Percentiles rank a stretch among this genome's conserved stretches.
Conservation (phyloP, 2,113 vertebrate species). For the Gracilinanus agilis region DNA sequence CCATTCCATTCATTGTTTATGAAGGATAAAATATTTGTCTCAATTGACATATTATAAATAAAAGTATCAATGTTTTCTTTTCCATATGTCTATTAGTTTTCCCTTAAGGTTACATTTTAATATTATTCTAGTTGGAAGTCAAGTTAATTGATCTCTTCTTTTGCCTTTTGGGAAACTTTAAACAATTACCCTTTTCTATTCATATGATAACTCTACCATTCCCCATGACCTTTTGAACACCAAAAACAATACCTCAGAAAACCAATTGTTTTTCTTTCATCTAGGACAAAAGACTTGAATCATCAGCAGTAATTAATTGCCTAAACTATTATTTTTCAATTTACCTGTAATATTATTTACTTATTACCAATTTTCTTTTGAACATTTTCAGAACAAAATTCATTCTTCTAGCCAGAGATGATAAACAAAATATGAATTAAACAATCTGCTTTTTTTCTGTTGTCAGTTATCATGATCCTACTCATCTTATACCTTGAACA, state of each 20-base stretch:
- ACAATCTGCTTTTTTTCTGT: neutral
- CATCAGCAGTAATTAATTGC: neutral
- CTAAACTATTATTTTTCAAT: neutral
- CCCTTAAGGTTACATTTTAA: neutral
- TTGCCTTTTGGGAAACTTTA: neutral
- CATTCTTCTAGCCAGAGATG: neutral
- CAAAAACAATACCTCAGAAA: neutral
- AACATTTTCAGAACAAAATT: neutral
- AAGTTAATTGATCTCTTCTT: neutral
- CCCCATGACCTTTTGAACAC: neutral
- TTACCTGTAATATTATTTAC: neutral
- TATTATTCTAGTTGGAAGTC: neutral
- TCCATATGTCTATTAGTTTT: neutral
- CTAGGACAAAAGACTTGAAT: neutral
- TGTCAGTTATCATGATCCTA: neutral
- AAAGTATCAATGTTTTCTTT: neutral
- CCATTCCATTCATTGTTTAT: neutral
- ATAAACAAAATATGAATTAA: neutral
- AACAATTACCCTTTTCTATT: neutral
- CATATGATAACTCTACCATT: neutral
- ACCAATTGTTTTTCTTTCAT: neutral
- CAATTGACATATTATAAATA: neutral
- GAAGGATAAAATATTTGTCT: neutral
- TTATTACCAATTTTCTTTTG: neutral
- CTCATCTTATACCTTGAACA: fast-evolving